Conservation (phyloP, 2,113 vertebrate species). For the Guaruba guarouba region DNA sequence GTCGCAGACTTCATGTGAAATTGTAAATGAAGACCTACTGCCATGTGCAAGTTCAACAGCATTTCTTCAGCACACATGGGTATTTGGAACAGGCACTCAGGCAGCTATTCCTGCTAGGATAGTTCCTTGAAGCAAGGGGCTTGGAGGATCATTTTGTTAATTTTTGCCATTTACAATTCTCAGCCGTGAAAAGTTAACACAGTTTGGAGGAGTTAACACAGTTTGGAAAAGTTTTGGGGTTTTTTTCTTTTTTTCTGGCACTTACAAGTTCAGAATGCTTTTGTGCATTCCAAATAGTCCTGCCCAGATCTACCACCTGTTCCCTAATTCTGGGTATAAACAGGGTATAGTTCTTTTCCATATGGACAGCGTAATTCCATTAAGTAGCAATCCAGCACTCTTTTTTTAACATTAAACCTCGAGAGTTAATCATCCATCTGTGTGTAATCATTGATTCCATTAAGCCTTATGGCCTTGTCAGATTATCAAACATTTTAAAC, state of each 20-base stretch:
- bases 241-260: conserved; percentile 69
- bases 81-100: neutral
- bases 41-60: rapidly evolving
- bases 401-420: conserved; percentile 80
- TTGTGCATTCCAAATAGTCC: conserved; percentile 80
- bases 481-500: conserved; percentile 83
- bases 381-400: conserved; percentile 82
- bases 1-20: neutral
- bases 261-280: conserved; percentile 75
- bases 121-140: neutral
- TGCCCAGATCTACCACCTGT: conserved; percentile 83
- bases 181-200: conserved; percentile 70
- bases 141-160: conserved; percentile 13
- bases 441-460: conserved; percentile 85
- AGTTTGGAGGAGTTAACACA: conserved; percentile 70
- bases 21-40: too few relatives aligned
- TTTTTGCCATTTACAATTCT: conserved; percentile 64
- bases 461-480: conserved; percentile 87
- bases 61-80: neutral
- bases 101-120: neutral
- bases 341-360: conserved; percentile 83
- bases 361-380: conserved; percentile 84
- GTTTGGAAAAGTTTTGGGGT: conserved; percentile 63
- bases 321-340: conserved; percentile 81
- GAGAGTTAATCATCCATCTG: conserved; percentile 86